These are phyloP conservation scores for Phania funesta DNA, from an alignment of 2,888 invertebrate genomes.

Conservation along the genomic window DNA sequence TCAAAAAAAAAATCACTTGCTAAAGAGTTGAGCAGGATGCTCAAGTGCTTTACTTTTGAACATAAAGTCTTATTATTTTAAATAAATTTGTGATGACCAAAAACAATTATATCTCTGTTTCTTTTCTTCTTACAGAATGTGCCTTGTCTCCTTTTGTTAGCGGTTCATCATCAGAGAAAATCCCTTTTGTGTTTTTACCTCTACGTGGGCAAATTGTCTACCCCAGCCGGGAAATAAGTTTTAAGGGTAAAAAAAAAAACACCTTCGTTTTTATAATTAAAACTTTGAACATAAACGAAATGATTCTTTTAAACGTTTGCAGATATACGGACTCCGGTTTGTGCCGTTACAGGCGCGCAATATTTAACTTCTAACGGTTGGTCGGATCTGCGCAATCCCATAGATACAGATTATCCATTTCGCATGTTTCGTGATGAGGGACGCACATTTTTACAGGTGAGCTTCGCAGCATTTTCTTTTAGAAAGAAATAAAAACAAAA, in stretches of 20 bases:
- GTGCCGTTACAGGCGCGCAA: conserved; percentile 92
- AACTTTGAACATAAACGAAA: not conserved
- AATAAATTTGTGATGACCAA: not conserved
- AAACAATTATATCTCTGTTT: not conserved
- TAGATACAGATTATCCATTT: conserved; percentile 90
- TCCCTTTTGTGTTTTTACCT: conserved; percentile 92
- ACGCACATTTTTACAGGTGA: conserved; percentile 89
- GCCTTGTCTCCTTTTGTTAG: conserved; percentile 89
- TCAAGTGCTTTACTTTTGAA: no score
- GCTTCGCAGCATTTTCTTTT: conserved; percentile 22
- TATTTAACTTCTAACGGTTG: conserved; percentile 90
- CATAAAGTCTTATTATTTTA: no score
- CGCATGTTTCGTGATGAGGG: conserved; percentile 90
- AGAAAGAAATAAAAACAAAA: not conserved
- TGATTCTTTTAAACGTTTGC: conserved; percentile 61
- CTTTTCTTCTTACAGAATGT: conserved; percentile 84
- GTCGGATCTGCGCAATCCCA: conserved; percentile 88
- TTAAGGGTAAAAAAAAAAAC: conserved; percentile 84
- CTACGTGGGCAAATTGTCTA: conserved; percentile 93
- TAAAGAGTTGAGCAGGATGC: no score
- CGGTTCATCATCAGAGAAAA: conserved; percentile 87
- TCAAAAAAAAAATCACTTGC: no score
- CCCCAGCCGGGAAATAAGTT: conserved; percentile 91
- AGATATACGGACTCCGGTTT: conserved; percentile 90
- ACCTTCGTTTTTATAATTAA: not conserved